Evolutionary conservation across 2,797 vertebrate species (phyloP).

Genomic region (Hippocampus kuda): DNA sequence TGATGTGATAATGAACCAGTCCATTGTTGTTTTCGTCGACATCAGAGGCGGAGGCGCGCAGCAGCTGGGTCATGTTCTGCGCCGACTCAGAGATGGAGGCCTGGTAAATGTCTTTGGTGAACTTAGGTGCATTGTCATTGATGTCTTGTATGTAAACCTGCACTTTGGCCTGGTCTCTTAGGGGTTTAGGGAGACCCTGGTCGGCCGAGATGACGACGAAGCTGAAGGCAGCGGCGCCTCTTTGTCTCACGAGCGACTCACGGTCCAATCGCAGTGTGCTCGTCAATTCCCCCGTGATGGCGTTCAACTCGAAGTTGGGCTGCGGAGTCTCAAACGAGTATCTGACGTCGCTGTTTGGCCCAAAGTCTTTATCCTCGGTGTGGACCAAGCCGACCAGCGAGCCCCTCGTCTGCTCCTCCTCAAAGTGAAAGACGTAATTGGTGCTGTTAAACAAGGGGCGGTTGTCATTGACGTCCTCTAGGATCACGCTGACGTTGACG

Average conservation of each 20-base stretch:
- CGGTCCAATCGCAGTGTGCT: constrained; percentile 87
- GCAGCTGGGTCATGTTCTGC: constrained; percentile 83
- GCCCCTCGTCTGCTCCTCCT: constrained; percentile 84
- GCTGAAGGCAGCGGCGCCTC: constrained; percentile 84
- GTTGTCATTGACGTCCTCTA: constrained; percentile 96
- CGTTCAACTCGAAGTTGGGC: constrained; percentile 85
- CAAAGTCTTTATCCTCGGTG: constrained; percentile 88
- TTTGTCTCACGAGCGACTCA: constrained; percentile 86
- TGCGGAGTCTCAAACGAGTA: constrained; percentile 85
- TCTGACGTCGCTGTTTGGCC: constrained; percentile 85
- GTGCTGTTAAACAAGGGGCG: constrained; percentile 96
- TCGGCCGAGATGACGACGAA: constrained; percentile 83
- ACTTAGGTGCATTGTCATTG: constrained; percentile 91
- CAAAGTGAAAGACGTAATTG: constrained; percentile 91
- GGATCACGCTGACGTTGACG: constrained; percentile 85
- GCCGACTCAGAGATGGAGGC: constrained; percentile 89
- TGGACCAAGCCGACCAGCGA: constrained; percentile 79
- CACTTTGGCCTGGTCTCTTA: constrained; percentile 91
- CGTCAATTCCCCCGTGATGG: constrained; percentile 79
- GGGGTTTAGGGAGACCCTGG: constrained; percentile 87
- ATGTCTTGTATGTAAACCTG: constrained; percentile 93
- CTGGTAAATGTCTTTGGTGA: constrained; percentile 93
- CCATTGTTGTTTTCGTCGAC: constrained; percentile 90
- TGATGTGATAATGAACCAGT: constrained; percentile 76
- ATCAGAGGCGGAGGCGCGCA: constrained; percentile 90